These are phyloP conservation scores for Bradypodion pumilum DNA, from an alignment of 2,797 vertebrate genomes.

Conservation along the genomic window DNA sequence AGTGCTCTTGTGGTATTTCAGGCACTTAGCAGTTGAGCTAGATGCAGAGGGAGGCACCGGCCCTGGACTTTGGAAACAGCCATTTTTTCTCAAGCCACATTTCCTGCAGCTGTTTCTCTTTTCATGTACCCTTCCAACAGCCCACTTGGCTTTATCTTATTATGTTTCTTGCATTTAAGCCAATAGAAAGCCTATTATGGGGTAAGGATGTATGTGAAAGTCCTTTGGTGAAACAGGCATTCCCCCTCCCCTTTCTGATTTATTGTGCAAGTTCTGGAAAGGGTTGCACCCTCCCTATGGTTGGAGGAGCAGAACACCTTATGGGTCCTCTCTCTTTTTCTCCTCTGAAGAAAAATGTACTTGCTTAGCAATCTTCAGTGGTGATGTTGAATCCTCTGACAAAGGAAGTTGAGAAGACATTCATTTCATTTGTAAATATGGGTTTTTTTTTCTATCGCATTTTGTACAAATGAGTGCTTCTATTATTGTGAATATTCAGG, in stretches of 20 bases:
- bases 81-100: constrained; percentile 64
- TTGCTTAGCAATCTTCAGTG: constrained; percentile 76
- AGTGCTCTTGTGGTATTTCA: constrained; percentile 52
- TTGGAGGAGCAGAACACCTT: constrained; percentile 44
- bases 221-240: constrained; percentile 51
- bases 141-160: constrained; percentile 71
- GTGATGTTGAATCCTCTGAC: constrained; percentile 64
- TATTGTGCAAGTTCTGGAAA: constrained; percentile 49
- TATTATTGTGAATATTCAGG: constrained; percentile 80
- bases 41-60: constrained; percentile 40
- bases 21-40: constrained; percentile 31
- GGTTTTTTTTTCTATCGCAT: constrained; percentile 79
- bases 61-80: constrained; percentile 65
- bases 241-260: background rate
- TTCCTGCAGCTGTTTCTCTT: constrained; percentile 66
- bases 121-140: constrained; percentile 46
- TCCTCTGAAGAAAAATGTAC: constrained; percentile 69
- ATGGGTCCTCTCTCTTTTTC: constrained; percentile 68
- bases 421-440: constrained; percentile 83
- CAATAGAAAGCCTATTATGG: constrained; percentile 72
- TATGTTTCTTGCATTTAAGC: constrained; percentile 72
- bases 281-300: constrained; percentile 52
- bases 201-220: constrained; percentile 51
- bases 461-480: constrained; percentile 82
- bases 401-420: constrained; percentile 71